A percentile compares a stretch with the other conserved stretches of the same genome.
Evolutionary conservation across 2,113 vertebrate species (phyloP).

Genomic region (Indri indri): DNA sequence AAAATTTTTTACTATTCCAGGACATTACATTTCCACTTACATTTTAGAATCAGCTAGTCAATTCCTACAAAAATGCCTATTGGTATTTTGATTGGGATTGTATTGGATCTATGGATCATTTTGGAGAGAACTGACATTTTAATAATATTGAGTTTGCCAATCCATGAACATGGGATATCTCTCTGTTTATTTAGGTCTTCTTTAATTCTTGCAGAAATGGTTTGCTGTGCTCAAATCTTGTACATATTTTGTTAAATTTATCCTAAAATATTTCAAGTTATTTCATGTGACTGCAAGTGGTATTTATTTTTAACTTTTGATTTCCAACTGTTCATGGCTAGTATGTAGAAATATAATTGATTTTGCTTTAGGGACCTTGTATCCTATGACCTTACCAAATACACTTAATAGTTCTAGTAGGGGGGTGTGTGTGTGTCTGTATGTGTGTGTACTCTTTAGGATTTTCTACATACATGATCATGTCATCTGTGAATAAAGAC

Average conservation of each 20-base stretch:
- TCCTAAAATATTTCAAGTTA: conserved; percentile 1
- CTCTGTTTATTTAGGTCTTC: background rate
- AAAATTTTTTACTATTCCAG: background rate
- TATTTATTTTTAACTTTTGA: conserved; percentile 42
- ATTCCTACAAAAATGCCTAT: background rate
- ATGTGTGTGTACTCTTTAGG: background rate
- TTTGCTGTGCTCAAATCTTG: background rate
- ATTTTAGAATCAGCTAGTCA: background rate
- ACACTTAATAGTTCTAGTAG: background rate
- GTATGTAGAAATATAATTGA: background rate
- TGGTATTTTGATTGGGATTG: conserved; percentile 11
- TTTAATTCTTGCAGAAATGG: conserved; percentile 36
- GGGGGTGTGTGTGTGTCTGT: background rate
- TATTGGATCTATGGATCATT: background rate
- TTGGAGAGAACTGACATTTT: background rate
- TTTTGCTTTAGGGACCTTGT: background rate
- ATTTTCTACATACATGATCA: background rate
- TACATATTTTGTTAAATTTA: conserved; percentile 45
- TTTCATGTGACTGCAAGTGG: background rate
- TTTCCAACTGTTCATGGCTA: background rate
- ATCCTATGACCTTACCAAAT: background rate
- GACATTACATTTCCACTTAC: background rate
- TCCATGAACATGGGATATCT: background rate
- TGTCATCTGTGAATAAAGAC: background rate
- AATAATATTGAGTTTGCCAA: background rate